Conservation (phyloP, 2,797 vertebrate species). For the Tragelaphus eurycerus region DNA sequence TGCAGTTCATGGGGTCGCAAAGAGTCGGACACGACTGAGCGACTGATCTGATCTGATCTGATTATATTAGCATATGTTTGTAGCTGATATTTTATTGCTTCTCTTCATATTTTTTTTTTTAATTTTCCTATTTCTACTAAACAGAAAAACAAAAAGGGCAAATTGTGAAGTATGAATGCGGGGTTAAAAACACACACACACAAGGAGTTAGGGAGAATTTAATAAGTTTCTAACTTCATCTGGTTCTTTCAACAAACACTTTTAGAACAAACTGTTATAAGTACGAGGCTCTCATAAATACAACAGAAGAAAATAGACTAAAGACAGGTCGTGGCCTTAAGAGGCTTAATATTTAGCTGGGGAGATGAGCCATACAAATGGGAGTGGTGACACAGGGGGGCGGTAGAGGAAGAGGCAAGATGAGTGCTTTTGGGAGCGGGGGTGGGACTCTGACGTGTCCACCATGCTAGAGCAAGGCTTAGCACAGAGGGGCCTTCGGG, state of each 20-base stretch:
- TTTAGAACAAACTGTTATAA: background rate
- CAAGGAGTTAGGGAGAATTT: background rate
- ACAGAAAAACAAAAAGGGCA: constrained; percentile 1
- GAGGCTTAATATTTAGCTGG: background rate
- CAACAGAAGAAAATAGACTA: background rate
- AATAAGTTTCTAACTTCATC: background rate
- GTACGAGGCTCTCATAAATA: background rate
- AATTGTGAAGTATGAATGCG: background rate
- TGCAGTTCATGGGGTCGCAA: too few species aligned
- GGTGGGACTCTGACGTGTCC: rapidly evolving
- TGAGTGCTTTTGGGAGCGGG: background rate
- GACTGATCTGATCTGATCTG: too few species aligned
- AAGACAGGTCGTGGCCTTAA: background rate
- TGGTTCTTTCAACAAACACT: background rate
- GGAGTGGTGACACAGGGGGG: too few species aligned
- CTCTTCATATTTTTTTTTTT: background rate
- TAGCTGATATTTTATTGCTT: background rate
- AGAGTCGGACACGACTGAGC: too few species aligned
- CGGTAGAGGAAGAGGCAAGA: background rate
- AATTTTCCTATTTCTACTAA: background rate
- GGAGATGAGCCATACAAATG: background rate
- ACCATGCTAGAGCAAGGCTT: rapidly evolving
- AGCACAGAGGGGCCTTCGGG: rapidly evolving
- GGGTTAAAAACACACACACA: background rate
- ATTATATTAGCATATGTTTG: background rate